phyloP scores from a whole-genome alignment of 2,797 vertebrate species.

The Numenius phaeopus region DNA sequence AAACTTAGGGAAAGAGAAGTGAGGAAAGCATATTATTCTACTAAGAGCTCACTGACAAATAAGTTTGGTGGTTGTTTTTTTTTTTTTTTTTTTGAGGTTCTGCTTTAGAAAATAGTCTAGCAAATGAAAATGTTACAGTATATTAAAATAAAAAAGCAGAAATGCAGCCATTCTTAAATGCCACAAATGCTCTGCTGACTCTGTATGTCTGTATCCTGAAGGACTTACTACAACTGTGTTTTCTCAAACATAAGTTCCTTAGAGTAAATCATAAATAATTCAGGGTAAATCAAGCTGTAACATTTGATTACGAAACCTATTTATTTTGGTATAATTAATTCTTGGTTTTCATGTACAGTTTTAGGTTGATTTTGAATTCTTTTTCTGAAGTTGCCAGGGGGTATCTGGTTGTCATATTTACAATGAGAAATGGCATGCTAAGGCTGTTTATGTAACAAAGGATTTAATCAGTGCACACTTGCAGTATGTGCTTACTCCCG shows the following conservation, averaged over 20 bases:
- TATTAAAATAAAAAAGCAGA: background rate
- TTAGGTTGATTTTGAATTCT: background rate
- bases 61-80: fast-evolving
- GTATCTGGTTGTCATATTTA: conserved; percentile 20
- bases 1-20: background rate
- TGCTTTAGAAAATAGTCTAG: background rate
- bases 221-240: background rate
- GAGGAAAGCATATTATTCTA: background rate
- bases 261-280: conserved; percentile 14
- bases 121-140: background rate
- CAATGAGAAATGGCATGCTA: background rate
- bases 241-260: background rate
- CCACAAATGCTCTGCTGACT: background rate
- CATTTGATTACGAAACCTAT: background rate
- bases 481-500: background rate
- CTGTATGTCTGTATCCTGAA: background rate
- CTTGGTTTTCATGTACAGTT: background rate
- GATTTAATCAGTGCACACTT: conserved; percentile 22
- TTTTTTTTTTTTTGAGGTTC: background rate
- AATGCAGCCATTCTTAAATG: background rate
- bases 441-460: conserved; percentile 20
- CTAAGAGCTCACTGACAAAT: background rate
- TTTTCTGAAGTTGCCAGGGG: background rate
- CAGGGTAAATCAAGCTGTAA: background rate
- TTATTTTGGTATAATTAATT: conserved; percentile 41